Evolutionary conservation across 2,797 vertebrate species (phyloP), one percentile per base, ranked within the genome.

Genomic region (Microctenopoma lineatum): DNA sequence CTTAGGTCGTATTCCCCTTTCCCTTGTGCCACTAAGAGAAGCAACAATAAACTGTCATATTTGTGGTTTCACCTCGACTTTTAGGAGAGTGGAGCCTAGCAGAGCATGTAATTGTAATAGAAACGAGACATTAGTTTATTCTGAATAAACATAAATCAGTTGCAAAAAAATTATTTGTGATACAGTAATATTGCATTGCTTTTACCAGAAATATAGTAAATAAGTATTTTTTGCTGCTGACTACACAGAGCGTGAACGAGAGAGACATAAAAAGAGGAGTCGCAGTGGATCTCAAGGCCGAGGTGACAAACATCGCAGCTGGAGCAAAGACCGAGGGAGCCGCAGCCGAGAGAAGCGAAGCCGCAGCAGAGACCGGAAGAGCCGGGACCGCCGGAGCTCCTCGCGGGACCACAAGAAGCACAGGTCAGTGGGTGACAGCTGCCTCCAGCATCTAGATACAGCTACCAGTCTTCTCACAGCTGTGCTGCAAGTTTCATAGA

Each of bases 311-410:
- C 92, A 85, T 21, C 84, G 86, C 54, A 91, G 89, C 84, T 89
- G 93, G 90, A 92, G 91, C 85, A 92, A 92, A 82, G 91, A 92
- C 52, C 32, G 88, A 18, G 84, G 94, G 3, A 96, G 95, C 71
- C 93, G 92, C 16, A 94, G 94, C 47, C 92, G 94, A 11, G 90
- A 93, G 78, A 92, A 92, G 48, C 66, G 91, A 1, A 95, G 95
- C 86, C 92, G 93, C 18, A 88, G 87, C 72, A 47, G 85, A 21
- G 91, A 92, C 45, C 45, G 79, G 10, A 91, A 90, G 79, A 92
- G 90, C 76, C 80, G 90, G n/a, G 92, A 93, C 70, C 76, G 79
- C 34, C 71, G 92, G 56, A 94, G 93, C 83, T 81, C 82, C 59
- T 94, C 93, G 15, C 63, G 90, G 26, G 93, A 93, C 29, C 93